Conservation (phyloP, 2,888 invertebrate species). For the Thecophora atra region DNA sequence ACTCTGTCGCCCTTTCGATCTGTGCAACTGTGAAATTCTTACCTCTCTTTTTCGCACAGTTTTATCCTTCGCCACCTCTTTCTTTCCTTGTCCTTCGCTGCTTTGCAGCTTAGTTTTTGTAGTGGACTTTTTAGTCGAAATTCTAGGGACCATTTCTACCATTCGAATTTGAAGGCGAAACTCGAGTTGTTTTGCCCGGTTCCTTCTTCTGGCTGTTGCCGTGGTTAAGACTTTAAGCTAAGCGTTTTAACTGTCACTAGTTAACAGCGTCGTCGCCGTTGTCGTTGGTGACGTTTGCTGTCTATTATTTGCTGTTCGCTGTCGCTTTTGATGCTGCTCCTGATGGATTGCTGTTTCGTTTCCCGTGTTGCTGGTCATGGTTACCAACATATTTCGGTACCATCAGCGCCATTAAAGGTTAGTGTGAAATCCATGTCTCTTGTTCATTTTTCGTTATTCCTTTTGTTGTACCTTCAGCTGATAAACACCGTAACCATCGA, state of each 20-base stretch:
- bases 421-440: no score
- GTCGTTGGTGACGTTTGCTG: constrained; percentile 1
- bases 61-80: neutral
- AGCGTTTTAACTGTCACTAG: neutral
- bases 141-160: neutral
- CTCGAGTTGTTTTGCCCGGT: neutral
- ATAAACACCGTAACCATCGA: no score
- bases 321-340: no score
- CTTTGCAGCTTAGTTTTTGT: no score
- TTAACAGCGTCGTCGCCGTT: constrained; percentile 19
- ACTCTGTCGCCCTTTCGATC: neutral
- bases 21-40: no score
- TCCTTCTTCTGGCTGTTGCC: constrained; percentile 5
- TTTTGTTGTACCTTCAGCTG: no score
- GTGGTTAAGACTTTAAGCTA: neutral
- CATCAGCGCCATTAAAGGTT: neutral
- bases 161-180: constrained; percentile 21
- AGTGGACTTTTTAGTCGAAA: neutral
- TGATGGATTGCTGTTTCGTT: neutral
- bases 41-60: no score
- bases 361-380: neutral
- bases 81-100: neutral
- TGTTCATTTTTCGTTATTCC: no score
- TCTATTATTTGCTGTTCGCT: neutral
- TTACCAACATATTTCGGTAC: neutral